Base-by-base conservation (phyloP, 2,888 invertebrate genomes). In the Leptopilina myrica region DNA sequence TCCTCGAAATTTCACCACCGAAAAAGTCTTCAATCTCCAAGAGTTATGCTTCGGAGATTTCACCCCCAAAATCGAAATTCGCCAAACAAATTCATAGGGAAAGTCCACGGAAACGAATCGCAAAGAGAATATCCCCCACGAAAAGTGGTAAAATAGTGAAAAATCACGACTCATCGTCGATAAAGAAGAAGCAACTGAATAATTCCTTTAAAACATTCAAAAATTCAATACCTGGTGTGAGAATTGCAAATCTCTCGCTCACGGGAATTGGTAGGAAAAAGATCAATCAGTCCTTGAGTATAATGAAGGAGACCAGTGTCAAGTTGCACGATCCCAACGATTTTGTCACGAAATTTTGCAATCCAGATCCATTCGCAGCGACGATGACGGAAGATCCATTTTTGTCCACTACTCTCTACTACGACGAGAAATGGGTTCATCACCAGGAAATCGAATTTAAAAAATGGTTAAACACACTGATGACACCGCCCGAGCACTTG, bases 381-480 rank as follows among this genome's bases (percentile, higher is more conserved):
- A 92, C 92, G 7, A 93, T 92, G 12, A 95, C 94, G 2, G 92
- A 93, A 7, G 95, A 96, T 92, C 96, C 96, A 5, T 96, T 96
- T 86, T 89, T 94, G 59, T 94, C 94, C 0, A 88, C 94, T 0
- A 94, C 94, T 0, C 93, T 95, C 88, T 95, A 94, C 87, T 94
- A 95, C 84, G 95, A 96, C 86, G 94, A 95, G 82, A 92, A 93
- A 84, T 95, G 95, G 87, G 93, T 97, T 1, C 93, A 94, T 67
- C 93, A 94, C 79, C 95, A 96, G 89, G 95, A 96, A 90, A 92
- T 89, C 0, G 94, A 95, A 87, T 95, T 96, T 80, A 95, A 94
- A 87, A 95, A 95, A 85, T 97, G 96, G 96, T 91, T 97, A 0
- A 97, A 97, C 90, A 95, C 95, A 9, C 92, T 97, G 76, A 92